Evolutionary conservation across 2,113 vertebrate genomes (phyloP).

Genomic region (Larimichthys polyactis): DNA sequence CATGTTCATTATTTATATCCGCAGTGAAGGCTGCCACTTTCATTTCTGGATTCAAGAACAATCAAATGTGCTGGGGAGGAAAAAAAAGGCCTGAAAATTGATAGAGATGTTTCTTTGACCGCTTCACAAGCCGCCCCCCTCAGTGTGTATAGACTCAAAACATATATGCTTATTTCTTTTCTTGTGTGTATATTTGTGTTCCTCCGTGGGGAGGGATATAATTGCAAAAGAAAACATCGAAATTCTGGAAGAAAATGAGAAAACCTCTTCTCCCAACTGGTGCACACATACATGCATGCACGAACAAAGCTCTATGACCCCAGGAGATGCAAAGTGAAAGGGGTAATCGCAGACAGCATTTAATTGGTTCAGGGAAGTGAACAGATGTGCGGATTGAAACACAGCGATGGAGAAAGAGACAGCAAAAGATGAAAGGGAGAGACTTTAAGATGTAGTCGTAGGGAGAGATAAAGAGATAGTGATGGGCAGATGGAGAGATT

Average conservation of each 20-base stretch:
- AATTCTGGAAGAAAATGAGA: slow-evolving; percentile 24
- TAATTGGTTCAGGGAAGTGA: slow-evolving; percentile 67
- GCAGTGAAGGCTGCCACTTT: slow-evolving; percentile 24
- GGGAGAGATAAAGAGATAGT: slow-evolving; percentile 55
- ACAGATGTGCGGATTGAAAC: slow-evolving; percentile 65
- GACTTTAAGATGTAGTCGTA: slow-evolving; percentile 36
- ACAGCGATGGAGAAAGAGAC: slow-evolving; percentile 37
- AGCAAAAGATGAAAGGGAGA: slow-evolving; percentile 50
- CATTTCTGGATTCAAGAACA: slow-evolving; percentile 32
- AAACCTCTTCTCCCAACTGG: slow-evolving; percentile 4
- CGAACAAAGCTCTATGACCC: slow-evolving; percentile 41
- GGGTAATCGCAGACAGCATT: slow-evolving; percentile 62
- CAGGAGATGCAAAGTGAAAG: slow-evolving; percentile 45
- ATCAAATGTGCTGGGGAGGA: slow-evolving; percentile 24
- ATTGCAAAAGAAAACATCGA: slow-evolving; percentile 29
- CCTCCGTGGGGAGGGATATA: background rate
- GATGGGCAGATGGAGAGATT: slow-evolving; percentile 59
- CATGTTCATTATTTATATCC: slow-evolving; percentile 41
- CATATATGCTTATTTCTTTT: background rate
- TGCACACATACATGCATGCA: background rate
- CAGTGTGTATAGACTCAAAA: background rate
- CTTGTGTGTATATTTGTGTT: slow-evolving; percentile 9
- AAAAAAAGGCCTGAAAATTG: background rate
- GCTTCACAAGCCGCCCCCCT: slow-evolving; percentile 15
- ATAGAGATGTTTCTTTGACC: slow-evolving; percentile 30